These are phyloP conservation scores for Okapia johnstoni DNA, from an alignment of 2,113 vertebrate genomes.

Conservation along the genomic window DNA sequence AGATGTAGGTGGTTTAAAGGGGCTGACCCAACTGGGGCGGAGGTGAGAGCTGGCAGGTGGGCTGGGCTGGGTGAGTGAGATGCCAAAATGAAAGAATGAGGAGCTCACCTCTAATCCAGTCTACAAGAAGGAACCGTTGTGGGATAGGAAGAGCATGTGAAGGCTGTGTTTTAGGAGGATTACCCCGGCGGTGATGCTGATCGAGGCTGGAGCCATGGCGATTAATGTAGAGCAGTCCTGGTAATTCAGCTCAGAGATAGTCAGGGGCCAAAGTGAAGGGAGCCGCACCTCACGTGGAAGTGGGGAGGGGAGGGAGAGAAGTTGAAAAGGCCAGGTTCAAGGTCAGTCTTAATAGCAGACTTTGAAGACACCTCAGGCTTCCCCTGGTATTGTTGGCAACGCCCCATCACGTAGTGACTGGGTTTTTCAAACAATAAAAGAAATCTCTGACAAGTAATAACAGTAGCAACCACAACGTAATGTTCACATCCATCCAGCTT, in stretches of 20 bases:
- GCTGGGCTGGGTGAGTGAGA: neutral
- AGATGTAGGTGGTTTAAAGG: neutral
- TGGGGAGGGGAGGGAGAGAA: neutral
- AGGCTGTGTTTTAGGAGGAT: neutral
- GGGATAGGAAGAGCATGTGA: neutral
- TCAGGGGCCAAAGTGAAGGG: neutral
- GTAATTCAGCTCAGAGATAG: neutral
- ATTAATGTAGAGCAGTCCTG: neutral
- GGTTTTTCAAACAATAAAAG: neutral
- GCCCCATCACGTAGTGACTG: neutral
- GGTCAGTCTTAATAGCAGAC: neutral
- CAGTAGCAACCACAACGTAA: no score
- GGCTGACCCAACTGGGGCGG: neutral
- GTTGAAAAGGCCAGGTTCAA: neutral
- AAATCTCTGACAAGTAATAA: neutral
- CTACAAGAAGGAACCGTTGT: neutral
- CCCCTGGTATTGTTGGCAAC: neutral
- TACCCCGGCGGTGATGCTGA: neutral
- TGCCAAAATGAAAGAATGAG: neutral
- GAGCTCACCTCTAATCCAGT: neutral
- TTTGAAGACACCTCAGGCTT: neutral
- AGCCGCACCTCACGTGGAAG: fast-evolving
- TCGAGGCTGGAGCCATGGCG: neutral
- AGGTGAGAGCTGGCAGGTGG: neutral
- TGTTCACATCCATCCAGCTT: no score